Evolutionary conservation across 2,888 invertebrate genomes (phyloP), one percentile per base, ranked within the genome.

Genomic region (Darwinula stevensoni): DNA sequence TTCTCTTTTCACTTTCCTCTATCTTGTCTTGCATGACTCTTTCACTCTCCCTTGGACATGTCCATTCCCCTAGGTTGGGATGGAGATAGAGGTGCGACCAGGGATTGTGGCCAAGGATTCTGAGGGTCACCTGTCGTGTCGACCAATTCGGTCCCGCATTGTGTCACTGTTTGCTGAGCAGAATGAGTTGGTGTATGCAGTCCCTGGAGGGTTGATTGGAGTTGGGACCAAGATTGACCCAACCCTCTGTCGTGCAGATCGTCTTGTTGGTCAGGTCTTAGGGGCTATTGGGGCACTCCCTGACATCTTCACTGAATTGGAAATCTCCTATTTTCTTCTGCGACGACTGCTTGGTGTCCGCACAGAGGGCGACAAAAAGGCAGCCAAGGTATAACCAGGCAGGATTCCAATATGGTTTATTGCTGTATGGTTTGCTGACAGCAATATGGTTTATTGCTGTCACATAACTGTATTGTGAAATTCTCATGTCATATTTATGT

Each of bases 211-310:
- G n/a, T 63, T 97, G 31, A 97, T 99, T 47, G 63, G 88, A 49
- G 94, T 97, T 15, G 97, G 97, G 40, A 97, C 94, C 3, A 84
- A 84, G 57, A 97, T 97, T 45, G 97, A 97, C 51, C 97, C 97
- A 2, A 97, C 94, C 2, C 61, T 99, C 31, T 99, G 97, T 50
- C 67, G 97, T 47, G 97, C 94, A 36, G 97, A 97, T 61, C 68
- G 94, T 47, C 65, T 97, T 48, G 97, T 99, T 3, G 97, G 97
- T 32, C 88, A 91, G 57, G 78, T 84, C 36, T 59, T 91, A 32
- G 97, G 97, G 12, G 88, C 91, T 9, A 88, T 97, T 14, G 91
- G 86, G 15, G 75, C 86, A 31, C 53, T 97, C 41, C 97, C 97
- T 0, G 80, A 84, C 42, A 97, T 97, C 47, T 94, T 80, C 54